Percentiles rank a stretch among this genome's conserved stretches.
phyloP scores from a whole-genome alignment of 2,113 vertebrate species.

The Heptranchias perlo region DNA sequence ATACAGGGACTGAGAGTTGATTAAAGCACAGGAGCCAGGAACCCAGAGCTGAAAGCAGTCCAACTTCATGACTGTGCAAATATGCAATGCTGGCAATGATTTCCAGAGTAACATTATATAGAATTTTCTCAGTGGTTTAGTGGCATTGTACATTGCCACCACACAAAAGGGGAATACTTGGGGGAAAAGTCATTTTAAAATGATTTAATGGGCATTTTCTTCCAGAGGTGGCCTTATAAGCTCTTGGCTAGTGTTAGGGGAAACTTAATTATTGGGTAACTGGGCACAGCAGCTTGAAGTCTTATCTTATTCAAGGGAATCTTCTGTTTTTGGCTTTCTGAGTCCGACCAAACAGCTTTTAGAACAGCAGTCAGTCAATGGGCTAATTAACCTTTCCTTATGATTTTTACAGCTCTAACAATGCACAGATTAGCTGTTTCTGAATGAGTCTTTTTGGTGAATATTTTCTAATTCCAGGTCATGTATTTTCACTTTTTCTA shows the following conservation, averaged over 20 bases:
- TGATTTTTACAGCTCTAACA: background rate
- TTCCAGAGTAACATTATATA: background rate
- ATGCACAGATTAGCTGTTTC: slow-evolving; percentile 2
- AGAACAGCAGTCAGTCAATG: slow-evolving; percentile 5
- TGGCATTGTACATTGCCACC: background rate
- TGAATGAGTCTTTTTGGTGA: background rate
- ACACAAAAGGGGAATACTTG: background rate
- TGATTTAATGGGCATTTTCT: background rate
- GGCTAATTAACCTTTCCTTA: slow-evolving; percentile 20
- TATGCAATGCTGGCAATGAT: background rate
- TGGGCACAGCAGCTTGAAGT: background rate
- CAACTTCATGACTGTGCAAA: background rate
- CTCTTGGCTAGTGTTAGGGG: background rate
- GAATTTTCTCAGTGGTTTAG: background rate
- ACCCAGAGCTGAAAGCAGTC: background rate
- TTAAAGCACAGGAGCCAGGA: background rate
- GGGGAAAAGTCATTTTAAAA: background rate
- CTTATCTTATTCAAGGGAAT: slow-evolving; percentile 15
- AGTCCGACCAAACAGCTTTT: background rate
- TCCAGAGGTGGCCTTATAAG: background rate
- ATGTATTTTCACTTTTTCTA: background rate
- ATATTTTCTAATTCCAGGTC: slow-evolving; percentile 1
- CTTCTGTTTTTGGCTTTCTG: background rate
- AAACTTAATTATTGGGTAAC: background rate
- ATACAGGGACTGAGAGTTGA: background rate